Evolutionary conservation across 2,797 vertebrate species (phyloP), one percentile per base, ranked within the genome.

Genomic region (Brachyalestes nurse): DNA sequence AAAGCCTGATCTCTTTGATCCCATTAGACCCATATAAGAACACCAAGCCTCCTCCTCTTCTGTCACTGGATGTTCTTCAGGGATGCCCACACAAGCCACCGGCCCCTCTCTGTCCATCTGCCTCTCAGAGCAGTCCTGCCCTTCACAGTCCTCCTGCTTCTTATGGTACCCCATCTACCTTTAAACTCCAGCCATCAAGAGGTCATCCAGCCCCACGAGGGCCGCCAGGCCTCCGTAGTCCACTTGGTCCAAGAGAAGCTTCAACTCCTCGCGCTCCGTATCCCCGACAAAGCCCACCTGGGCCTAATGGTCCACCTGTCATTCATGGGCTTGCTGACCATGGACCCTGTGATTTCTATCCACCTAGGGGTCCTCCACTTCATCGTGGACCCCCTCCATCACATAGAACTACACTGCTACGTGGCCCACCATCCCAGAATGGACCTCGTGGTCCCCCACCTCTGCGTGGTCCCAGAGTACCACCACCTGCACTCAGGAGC

Each of bases 1-100:
- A 5, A 62, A 62, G 17, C 62, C 25, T 62, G 12, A 42, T 66
- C 4, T n/a, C 5, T 66, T 0, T 66, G 8, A 72, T 62, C 19
- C 65, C 69, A 34, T 23, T 23, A 94, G 92, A 90, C 16, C 87
- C 88, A 6, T 89, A 91, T 73, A 90, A 89, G 25, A 93, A 95
- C 88, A 87, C 86, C 65, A 94, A 95, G 83, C 92, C 93, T 0
- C 90, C 87, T 12, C 91, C 90, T 0, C 88, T 94, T 74, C 88
- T 95, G 58, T 92, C 90, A 23, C 75, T 94, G 88, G 88, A 91
- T 23, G 84, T 93, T 82, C 88, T 88, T 34, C 89, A 92, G 19
- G 86, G 86, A 70, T 87, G 89, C 0, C 79, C 91, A 4, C 84
- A 92, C 51, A 88, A 90, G 65, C 58, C 47, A 53, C 28, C 84